phyloP scores from a whole-genome alignment of 2,888 invertebrate genomes.

The Leptogaster cylindrica region DNA sequence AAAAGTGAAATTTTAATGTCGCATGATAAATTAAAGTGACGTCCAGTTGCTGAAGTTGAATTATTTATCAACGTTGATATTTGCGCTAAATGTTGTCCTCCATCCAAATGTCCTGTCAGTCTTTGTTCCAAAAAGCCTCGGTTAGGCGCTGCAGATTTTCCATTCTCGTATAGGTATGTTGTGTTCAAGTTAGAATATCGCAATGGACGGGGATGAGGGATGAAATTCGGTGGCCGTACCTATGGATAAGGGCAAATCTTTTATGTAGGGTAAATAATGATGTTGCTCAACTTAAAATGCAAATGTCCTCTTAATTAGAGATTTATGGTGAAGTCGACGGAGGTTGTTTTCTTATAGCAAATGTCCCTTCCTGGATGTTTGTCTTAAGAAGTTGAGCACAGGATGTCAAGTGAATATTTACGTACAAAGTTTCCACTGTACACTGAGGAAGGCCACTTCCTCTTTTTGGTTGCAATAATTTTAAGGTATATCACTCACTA shows the following conservation, averaged over 20 bases:
- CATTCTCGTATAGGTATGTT: neutral
- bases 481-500: no score
- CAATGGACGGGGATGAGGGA: neutral
- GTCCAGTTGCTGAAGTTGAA: slow-evolving; percentile 37
- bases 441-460: no score
- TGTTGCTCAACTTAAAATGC: slow-evolving; percentile 10
- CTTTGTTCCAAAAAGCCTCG: slow-evolving; percentile 19
- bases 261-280: slow-evolving; percentile 30
- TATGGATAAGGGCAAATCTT: neutral
- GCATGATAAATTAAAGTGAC: slow-evolving; percentile 45
- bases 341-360: slow-evolving; percentile 35
- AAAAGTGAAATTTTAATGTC: slow-evolving; percentile 48
- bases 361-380: slow-evolving; percentile 24
- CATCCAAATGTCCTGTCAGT: neutral
- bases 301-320: slow-evolving; percentile 37
- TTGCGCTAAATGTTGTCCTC: neutral
- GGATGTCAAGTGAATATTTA: neutral
- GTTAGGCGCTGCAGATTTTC: neutral
- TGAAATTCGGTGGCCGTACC: neutral
- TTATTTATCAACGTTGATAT: slow-evolving; percentile 43
- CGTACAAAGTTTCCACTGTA: no score
- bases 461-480: no score
- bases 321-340: slow-evolving; percentile 23
- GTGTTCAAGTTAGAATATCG: neutral
- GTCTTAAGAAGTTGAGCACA: slow-evolving; percentile 16